Evolutionary conservation across 2,113 vertebrate genomes (phyloP).

Genomic region (Eira barbara): DNA sequence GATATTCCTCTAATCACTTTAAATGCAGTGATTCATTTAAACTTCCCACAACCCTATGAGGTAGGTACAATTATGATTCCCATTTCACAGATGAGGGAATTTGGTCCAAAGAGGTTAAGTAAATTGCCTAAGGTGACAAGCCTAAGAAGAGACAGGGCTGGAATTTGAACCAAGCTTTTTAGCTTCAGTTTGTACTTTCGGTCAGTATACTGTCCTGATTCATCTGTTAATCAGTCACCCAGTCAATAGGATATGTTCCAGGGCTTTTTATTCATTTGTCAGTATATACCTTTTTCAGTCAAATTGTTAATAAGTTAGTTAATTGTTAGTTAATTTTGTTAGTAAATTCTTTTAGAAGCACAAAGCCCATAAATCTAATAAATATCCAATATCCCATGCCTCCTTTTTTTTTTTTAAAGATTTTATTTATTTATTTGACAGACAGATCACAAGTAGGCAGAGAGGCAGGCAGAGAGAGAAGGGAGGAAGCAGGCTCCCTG

Average conservation of each 20-base stretch:
- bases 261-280: not conserved
- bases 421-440: too few relatives aligned
- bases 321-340: not conserved
- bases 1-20: not conserved
- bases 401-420: too few relatives aligned
- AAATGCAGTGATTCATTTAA: not conserved
- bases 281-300: not conserved
- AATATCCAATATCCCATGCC: not conserved
- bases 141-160: not conserved
- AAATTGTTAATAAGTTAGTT: not conserved
- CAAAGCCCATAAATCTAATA: not conserved
- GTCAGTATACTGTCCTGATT: not conserved
- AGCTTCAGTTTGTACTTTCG: not conserved
- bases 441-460: too few relatives aligned
- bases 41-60: not conserved
- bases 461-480: too few relatives aligned
- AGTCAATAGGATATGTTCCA: not conserved
- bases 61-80: not conserved
- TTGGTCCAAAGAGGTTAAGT: not conserved
- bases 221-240: not conserved
- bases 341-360: conserved; percentile 18
- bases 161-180: not conserved
- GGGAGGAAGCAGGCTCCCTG: too few relatives aligned
- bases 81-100: not conserved
- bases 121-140: not conserved